phyloP scores from a whole-genome alignment of 92 coral and sea anemone species.

The Plumapathes pennacea region DNA sequence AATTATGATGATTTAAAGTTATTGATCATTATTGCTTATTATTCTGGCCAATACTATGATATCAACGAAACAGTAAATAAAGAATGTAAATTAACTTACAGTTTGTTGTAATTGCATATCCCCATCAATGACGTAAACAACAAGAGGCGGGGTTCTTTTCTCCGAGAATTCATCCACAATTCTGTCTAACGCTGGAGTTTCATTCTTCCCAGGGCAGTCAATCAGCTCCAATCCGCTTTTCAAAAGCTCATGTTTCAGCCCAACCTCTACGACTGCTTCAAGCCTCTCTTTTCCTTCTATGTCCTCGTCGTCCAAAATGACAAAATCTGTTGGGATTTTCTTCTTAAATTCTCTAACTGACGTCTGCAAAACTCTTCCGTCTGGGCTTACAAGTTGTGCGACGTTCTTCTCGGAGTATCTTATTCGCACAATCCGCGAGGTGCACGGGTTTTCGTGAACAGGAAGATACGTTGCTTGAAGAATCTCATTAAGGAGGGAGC shows the following conservation, averaged over 20 bases:
- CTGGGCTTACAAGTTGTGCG: too few species aligned
- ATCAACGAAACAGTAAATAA: too few species aligned
- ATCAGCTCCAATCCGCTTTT: conserved; percentile 54
- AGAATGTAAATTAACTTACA: too few species aligned
- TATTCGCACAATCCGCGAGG: conserved; percentile 41
- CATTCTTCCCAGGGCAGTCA: conserved; percentile 64
- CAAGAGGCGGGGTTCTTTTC: conserved; percentile 43
- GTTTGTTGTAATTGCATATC: conserved; percentile 24
- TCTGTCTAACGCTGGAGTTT: conserved; percentile 44
- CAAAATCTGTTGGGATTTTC: too few species aligned
- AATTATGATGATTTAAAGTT: too few species aligned
- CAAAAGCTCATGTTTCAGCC: conserved; percentile 37
- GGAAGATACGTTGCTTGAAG: conserved; percentile 31
- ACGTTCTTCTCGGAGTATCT: conserved; percentile 16
- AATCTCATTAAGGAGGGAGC: conserved; percentile 38
- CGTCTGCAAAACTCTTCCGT: too few species aligned
- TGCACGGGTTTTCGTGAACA: conserved; percentile 33
- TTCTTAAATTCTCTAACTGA: too few species aligned
- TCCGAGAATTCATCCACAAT: conserved; percentile 46
- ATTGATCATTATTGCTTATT: too few species aligned
- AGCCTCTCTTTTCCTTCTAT: too few species aligned
- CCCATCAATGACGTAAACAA: conserved; percentile 58
- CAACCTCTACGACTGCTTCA: conserved; percentile 55
- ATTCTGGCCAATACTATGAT: too few species aligned
- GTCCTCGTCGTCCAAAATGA: too few species aligned